phyloP scores from a whole-genome alignment of 2,888 invertebrate genomes.

The Apotomis turbidana region DNA sequence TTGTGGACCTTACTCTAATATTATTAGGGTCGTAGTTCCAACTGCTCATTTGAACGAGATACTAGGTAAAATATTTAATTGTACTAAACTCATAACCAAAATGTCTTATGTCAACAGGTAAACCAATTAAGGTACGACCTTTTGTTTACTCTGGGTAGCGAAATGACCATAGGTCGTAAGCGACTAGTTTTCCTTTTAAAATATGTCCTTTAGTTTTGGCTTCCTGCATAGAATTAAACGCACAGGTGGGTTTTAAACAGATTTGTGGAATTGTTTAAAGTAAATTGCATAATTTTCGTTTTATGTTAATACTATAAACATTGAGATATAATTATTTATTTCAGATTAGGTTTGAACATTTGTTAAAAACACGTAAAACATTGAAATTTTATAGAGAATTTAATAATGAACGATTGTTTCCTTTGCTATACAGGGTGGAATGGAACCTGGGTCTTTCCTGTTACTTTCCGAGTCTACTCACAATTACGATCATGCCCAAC shows the following conservation, averaged over 20 bases:
- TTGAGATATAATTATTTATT: neutral
- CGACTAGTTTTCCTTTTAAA: neutral
- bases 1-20: neutral
- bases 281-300: constrained; percentile 14
- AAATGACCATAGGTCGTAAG: neutral
- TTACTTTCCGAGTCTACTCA: no score
- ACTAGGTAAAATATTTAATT: constrained; percentile 2
- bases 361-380: no score
- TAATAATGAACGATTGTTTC: no score
- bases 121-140: neutral
- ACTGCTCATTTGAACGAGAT: constrained; percentile 7
- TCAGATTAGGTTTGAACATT: neutral
- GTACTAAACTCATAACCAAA: neutral
- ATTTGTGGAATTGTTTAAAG: constrained; percentile 12
- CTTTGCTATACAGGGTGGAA: no score
- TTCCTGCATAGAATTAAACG: constrained; percentile 2
- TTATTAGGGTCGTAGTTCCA: neutral
- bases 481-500: no score
- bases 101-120: neutral
- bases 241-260: constrained; percentile 24
- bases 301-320: constrained; percentile 3
- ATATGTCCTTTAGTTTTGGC: neutral
- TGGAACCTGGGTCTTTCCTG: no score
- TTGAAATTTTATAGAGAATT: no score
- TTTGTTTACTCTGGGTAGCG: neutral